A percentile compares a stretch with the other conserved stretches of the same genome.
These are phyloP conservation scores for Thamnophis sirtalis DNA, from an alignment of 2,113 vertebrate genomes.

Conservation along the genomic window DNA sequence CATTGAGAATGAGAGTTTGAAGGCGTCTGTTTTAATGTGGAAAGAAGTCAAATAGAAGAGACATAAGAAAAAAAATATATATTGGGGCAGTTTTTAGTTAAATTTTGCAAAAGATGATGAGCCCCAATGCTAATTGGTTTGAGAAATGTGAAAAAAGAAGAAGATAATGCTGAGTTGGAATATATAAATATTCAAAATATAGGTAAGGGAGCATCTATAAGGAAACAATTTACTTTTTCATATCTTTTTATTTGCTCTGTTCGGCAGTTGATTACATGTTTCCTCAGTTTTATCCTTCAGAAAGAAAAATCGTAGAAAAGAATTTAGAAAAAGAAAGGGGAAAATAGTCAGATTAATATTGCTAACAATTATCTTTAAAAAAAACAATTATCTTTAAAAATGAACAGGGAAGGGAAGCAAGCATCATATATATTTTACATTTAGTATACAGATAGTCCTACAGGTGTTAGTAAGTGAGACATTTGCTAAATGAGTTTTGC, in stretches of 20 bases:
- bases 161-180: slow-evolving; percentile 15
- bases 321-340: background rate
- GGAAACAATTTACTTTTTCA: background rate
- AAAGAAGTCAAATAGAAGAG: background rate
- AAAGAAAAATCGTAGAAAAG: background rate
- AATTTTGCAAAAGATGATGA: background rate
- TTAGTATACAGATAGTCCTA: background rate
- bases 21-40: background rate
- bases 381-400: background rate
- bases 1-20: background rate
- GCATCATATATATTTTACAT: background rate
- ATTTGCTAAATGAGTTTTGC: background rate
- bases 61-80: background rate
- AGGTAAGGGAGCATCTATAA: slow-evolving; percentile 39
- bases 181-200: background rate
- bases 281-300: background rate
- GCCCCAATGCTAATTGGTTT: background rate
- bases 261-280: slow-evolving; percentile 8
- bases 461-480: background rate
- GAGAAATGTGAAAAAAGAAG: slow-evolving; percentile 24
- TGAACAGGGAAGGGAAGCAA: background rate
- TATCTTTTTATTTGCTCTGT: background rate
- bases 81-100: background rate
- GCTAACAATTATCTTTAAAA: background rate
- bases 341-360: background rate